phyloP scores from a whole-genome alignment of 2,113 vertebrate genomes.

The Erythrocercus mccallii region DNA sequence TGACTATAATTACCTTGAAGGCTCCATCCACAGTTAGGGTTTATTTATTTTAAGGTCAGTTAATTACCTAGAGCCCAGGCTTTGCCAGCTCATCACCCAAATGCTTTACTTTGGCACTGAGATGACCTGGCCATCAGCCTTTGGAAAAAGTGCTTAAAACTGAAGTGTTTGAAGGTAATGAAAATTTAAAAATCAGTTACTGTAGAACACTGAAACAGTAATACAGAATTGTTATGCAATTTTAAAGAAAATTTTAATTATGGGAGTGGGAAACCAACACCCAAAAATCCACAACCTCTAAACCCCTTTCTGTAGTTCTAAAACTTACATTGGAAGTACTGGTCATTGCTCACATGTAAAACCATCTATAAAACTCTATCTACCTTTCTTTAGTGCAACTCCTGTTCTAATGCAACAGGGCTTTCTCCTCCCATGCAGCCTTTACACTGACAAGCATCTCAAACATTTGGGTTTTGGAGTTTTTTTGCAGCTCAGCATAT shows the following conservation, averaged over 20 bases:
- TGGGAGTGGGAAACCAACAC: not conserved
- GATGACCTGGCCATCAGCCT: not conserved
- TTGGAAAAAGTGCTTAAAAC: not conserved
- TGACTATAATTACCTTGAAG: not conserved
- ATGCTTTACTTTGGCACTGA: not conserved
- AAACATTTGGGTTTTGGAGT: not conserved
- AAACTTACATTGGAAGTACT: not conserved
- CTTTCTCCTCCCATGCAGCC: not conserved
- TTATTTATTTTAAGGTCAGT: not conserved
- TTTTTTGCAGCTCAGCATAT: not conserved
- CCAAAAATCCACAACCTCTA: not conserved
- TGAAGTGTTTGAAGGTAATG: not conserved
- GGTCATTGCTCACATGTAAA: not conserved
- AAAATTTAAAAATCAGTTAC: not conserved
- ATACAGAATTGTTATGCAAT: not conserved
- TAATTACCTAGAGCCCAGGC: not conserved
- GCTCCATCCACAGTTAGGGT: not conserved
- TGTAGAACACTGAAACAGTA: not conserved
- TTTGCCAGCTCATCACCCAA: not conserved
- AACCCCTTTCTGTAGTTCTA: not conserved
- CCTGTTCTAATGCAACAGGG: too few relatives aligned
- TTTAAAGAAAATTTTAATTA: not conserved
- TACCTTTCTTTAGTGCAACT: not conserved
- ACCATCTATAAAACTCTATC: fast-evolving
- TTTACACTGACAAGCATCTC: not conserved